Evolutionary conservation across 2,888 invertebrate species (phyloP), one percentile per base, ranked within the genome.

Genomic region (Agapostemon virescens): DNA sequence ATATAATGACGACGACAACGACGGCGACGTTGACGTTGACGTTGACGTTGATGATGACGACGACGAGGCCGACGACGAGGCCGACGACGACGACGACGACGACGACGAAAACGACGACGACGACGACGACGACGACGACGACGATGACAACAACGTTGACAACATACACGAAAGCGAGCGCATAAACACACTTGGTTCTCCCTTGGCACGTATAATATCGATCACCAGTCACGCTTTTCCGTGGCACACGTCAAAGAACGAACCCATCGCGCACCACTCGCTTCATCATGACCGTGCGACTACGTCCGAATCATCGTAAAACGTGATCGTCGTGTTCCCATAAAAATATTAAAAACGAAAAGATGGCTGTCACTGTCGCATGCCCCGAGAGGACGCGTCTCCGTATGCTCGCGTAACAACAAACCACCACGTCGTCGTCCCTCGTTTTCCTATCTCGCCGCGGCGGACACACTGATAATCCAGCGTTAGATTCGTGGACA

Each of bases 301-400:
- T 84, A 85, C 87, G 87, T 87, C 88, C 87, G 87, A 82, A 70
- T 42, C 88, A 86, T 87, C 52, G 64, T 83, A 30, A 69, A 36
- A 33, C 26, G 45, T 23, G 42, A 20, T 30, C 38, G 64, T 63
- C 17, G 26, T 36, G 42, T 38, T 36, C 49, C 45, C 69, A 36
- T n/a, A 36, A 36, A 63, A 36, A 63, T 33, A 36, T 20, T 0
- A 11, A 36, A 11, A 63, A 63, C 20, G 20, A 26, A 13, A 23
- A 52, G 26, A 58, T 17, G 63, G 40, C 38, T 73, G 73, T 74
- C 86, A 84, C 86, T 82, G 70, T 76, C 23, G 76, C 69, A 74
- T 68, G n/a, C 23, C 30, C 36, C 33, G 26, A 23, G 26, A 23
- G n/a, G 63, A 33, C n/a, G 20, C 45, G 63, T 17, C 55, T 69